Conservation (phyloP, 2,113 vertebrate species). For the Anas platyrhynchos region DNA sequence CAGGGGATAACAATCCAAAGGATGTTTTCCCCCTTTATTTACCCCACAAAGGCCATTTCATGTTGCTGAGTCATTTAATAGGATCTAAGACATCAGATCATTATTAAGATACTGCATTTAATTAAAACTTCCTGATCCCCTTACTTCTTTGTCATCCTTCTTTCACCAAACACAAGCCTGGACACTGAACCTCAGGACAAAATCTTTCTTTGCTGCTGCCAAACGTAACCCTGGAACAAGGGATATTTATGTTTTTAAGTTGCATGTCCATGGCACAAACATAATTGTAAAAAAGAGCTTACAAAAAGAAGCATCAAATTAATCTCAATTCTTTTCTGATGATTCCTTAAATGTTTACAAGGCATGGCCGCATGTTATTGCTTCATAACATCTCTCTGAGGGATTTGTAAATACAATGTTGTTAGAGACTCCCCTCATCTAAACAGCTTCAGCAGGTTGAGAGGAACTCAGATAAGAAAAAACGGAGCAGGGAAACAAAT, state of each 20-base stretch:
- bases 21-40: not conserved
- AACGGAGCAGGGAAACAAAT: not conserved
- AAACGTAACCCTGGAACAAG: not conserved
- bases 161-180: not conserved
- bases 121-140: not conserved
- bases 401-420: not conserved
- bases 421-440: not conserved
- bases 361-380: not conserved
- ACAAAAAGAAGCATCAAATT: not conserved
- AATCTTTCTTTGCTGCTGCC: not conserved
- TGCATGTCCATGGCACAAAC: not conserved
- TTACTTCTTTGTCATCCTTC: not conserved
- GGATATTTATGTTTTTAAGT: not conserved
- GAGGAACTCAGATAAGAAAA: not conserved
- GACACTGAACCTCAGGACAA: fast-evolving
- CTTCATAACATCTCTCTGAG: not conserved
- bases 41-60: not conserved
- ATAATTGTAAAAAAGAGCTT: not conserved
- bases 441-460: not conserved
- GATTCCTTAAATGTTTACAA: not conserved
- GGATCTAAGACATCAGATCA: not conserved
- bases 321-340: not conserved
- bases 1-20: not conserved
- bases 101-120: not conserved
- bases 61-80: not conserved